These are phyloP conservation scores for Blastobasis adustella DNA, from an alignment of 2,888 invertebrate genomes.

Conservation along the genomic window DNA sequence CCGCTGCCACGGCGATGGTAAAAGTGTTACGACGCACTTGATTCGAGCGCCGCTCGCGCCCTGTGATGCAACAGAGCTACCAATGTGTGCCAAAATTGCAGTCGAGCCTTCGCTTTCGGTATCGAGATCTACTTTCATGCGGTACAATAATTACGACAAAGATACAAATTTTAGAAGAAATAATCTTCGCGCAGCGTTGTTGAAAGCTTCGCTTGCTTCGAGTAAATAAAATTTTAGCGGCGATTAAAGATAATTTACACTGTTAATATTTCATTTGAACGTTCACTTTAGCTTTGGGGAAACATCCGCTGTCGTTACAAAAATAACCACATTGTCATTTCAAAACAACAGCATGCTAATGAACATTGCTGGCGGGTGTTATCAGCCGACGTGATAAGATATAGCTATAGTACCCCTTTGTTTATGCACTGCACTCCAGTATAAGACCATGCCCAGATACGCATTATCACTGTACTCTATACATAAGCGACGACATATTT, in stretches of 20 bases:
- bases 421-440: constrained; percentile 55
- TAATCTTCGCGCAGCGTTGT: too few species aligned
- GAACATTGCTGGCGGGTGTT: constrained; percentile 41
- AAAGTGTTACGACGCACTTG: constrained; percentile 68
- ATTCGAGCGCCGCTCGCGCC: constrained; percentile 32
- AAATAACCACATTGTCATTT: constrained; percentile 36
- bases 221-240: too few species aligned
- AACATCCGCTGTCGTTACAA: background rate
- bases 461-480: constrained; percentile 41
- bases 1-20: constrained; percentile 46
- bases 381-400: constrained; percentile 61
- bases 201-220: too few species aligned
- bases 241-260: too few species aligned
- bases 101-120: constrained; percentile 41
- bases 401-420: constrained; percentile 58
- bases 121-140: constrained; percentile 6
- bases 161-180: too few species aligned
- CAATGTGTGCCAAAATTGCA: constrained; percentile 73
- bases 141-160: too few species aligned
- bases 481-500: constrained; percentile 33
- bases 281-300: too few species aligned
- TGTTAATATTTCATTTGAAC: too few species aligned
- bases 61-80: constrained; percentile 53
- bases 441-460: constrained; percentile 49
- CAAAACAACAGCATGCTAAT: constrained; percentile 38